Evolutionary conservation across 1,140 invertebrate genomes (phyloP).

Genomic region (Drosophila persimilis): DNA sequence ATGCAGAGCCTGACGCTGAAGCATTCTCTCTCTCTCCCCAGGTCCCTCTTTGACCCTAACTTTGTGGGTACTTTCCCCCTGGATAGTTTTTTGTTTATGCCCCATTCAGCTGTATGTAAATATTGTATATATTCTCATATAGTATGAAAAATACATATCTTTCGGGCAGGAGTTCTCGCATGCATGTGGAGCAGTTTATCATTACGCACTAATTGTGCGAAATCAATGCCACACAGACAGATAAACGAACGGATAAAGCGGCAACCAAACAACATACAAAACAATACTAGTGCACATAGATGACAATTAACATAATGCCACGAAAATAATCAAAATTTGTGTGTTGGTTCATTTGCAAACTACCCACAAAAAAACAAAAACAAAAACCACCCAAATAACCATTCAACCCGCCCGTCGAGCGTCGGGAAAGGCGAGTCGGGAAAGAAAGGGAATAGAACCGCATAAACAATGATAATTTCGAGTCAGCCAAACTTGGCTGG

Average conservation of each 20-base stretch:
- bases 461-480: slow-evolving; percentile 70
- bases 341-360: slow-evolving; percentile 58
- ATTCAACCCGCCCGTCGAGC: no score
- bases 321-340: slow-evolving; percentile 70
- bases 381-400: background rate
- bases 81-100: slow-evolving; percentile 50
- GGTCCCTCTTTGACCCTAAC: no score
- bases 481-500: slow-evolving; percentile 66
- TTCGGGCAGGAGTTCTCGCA: background rate
- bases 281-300: slow-evolving; percentile 45
- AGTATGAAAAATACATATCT: background rate
- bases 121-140: slow-evolving; percentile 10
- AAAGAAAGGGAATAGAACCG: slow-evolving; percentile 22
- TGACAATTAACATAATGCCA: slow-evolving; percentile 76
- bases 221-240: slow-evolving; percentile 69
- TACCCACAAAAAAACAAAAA: slow-evolving; percentile 7
- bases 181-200: slow-evolving; percentile 75
- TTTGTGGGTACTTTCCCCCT: slow-evolving; percentile 33
- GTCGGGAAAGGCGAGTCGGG: slow-evolving; percentile 4
- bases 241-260: slow-evolving; percentile 9
- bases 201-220: slow-evolving; percentile 78
- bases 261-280: background rate
- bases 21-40: no score
- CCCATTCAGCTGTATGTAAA: slow-evolving; percentile 16
- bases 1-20: no score